These are phyloP conservation scores for Empis livida DNA, from an alignment of 2,888 invertebrate species.

Conservation along the genomic window DNA sequence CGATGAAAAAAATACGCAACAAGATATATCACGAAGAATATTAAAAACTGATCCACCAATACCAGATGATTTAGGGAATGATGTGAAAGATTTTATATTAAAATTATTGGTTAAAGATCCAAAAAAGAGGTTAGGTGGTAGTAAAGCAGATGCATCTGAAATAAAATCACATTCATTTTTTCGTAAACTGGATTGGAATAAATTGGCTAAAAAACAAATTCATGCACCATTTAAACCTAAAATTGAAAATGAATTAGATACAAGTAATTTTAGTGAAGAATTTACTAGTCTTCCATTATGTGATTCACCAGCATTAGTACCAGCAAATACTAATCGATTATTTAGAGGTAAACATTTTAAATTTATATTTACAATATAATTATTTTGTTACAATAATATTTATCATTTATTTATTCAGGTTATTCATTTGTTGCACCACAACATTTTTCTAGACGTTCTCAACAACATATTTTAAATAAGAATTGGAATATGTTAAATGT, in stretches of 20 bases:
- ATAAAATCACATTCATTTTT: slow-evolving; percentile 87
- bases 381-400: background rate
- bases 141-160: slow-evolving; percentile 71
- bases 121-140: slow-evolving; percentile 54
- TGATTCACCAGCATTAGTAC: slow-evolving; percentile 83
- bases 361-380: background rate
- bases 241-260: slow-evolving; percentile 75
- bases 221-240: slow-evolving; percentile 85
- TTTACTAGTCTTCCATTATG: slow-evolving; percentile 86
- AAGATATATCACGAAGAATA: slow-evolving; percentile 88
- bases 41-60: slow-evolving; percentile 80
- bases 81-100: slow-evolving; percentile 59
- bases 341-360: slow-evolving; percentile 52
- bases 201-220: slow-evolving; percentile 61
- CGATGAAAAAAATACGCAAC: slow-evolving; percentile 84
- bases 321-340: slow-evolving; percentile 70
- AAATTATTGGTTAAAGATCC: slow-evolving; percentile 85
- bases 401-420: slow-evolving; percentile 38
- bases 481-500: background rate
- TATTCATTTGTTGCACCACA: slow-evolving; percentile 89
- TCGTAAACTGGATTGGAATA: slow-evolving; percentile 67
- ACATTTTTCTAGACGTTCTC: slow-evolving; percentile 11
- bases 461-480: background rate
- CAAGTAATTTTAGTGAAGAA: slow-evolving; percentile 93
- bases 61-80: slow-evolving; percentile 61